A percentile compares a stretch with the other conserved stretches of the same genome.
Conservation (phyloP, 2,797 vertebrate genomes). For the Phrynocephalus forsythii region DNA sequence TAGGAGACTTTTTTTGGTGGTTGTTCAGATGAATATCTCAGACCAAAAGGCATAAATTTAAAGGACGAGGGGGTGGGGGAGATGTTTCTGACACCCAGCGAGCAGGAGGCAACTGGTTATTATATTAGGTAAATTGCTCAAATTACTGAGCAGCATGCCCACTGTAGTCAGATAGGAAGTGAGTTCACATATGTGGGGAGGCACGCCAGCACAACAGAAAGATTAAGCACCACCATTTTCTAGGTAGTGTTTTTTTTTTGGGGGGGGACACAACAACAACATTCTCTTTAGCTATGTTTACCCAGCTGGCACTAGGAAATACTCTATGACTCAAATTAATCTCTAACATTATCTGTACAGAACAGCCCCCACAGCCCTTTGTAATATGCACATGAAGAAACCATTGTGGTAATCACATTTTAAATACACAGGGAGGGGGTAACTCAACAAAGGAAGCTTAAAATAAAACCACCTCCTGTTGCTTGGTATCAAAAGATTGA, state of each 20-base stretch:
- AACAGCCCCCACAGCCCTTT: conserved; percentile 75
- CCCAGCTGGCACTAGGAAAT: conserved; percentile 72
- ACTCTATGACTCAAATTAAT: conserved; percentile 78
- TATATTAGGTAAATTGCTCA: conserved; percentile 71
- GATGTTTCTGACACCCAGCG: conserved; percentile 69
- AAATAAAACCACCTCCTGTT: conserved; percentile 71
- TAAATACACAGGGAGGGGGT: conserved; percentile 62
- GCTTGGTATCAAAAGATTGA: conserved; percentile 67
- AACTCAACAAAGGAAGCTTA: conserved; percentile 65
- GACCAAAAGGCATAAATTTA: conserved; percentile 65
- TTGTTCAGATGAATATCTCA: conserved; percentile 69
- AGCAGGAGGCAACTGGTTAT: conserved; percentile 71
- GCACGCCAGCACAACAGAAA: conserved; percentile 71
- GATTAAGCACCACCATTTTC: conserved; percentile 73
- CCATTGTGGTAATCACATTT: conserved; percentile 80
- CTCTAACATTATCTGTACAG: conserved; percentile 75
- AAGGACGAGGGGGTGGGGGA: background rate
- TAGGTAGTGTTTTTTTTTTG: conserved; percentile 64
- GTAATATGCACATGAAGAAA: conserved; percentile 79
- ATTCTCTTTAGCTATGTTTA: conserved; percentile 71
- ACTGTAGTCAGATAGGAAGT: conserved; percentile 72
- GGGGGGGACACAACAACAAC: conserved; percentile 59
- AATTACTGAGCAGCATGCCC: conserved; percentile 74
- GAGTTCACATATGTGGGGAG: conserved; percentile 67
- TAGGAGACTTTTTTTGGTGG: conserved; percentile 68